These are phyloP conservation scores for Prolemur simus DNA, from an alignment of 2,113 vertebrate species.

Conservation along the genomic window DNA sequence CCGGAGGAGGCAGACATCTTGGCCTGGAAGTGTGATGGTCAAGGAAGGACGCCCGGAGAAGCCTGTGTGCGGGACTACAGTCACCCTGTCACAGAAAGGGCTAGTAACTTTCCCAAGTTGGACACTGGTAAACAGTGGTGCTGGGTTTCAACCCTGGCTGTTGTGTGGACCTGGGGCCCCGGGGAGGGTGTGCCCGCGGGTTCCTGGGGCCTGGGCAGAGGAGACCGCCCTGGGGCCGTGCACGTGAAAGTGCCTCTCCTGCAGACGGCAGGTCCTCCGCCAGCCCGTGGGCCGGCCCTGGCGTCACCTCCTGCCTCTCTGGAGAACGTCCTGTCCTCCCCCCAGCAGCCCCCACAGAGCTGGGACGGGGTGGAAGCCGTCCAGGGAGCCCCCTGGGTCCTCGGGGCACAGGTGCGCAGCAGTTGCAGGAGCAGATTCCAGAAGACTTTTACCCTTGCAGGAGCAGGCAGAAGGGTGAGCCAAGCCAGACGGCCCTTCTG, in stretches of 20 bases:
- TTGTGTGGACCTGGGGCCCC: not conserved
- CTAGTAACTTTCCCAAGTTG: not conserved
- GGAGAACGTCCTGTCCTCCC: not conserved
- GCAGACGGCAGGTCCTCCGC: rapidly evolving
- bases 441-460: not conserved
- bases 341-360: not conserved
- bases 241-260: not conserved
- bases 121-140: not conserved
- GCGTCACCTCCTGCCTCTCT: no score
- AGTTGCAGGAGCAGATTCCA: not conserved
- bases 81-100: not conserved
- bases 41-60: not conserved
- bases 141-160: not conserved
- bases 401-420: not conserved
- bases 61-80: no score
- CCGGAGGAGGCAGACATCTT: not conserved
- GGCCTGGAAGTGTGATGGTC: not conserved
- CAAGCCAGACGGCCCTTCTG: not conserved
- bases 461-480: not conserved
- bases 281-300: not conserved
- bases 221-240: not conserved
- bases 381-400: not conserved
- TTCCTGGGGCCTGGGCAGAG: no score
- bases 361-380: not conserved
- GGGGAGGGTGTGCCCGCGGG: not conserved